Percentiles rank a stretch among this genome's conserved stretches.
These are phyloP conservation scores for Sarcophaga peregrina DNA, from an alignment of 1,140 invertebrate species.

Conservation along the genomic window DNA sequence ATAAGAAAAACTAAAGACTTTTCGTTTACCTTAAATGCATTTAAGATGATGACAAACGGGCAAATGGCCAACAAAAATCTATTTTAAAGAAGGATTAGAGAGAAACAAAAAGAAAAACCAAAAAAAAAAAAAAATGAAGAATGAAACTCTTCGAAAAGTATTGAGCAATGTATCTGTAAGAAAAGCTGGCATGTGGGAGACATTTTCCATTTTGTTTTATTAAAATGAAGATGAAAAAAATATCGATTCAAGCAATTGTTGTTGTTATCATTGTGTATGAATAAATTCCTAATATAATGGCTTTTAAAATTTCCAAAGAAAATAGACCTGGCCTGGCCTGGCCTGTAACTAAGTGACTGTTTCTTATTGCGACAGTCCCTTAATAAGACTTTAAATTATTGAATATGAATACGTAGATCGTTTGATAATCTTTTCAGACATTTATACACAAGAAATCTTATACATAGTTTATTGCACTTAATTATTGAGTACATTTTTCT, in stretches of 20 bases:
- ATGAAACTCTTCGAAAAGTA: conserved; percentile 12
- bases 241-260: not conserved
- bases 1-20: not conserved
- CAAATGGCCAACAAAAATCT: conserved; percentile 50
- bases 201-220: conserved; percentile 38
- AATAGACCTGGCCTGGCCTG: too few relatives aligned
- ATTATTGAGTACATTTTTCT: not conserved
- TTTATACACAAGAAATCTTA: too few relatives aligned
- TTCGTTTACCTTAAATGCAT: conserved; percentile 33
- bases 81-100: too few relatives aligned
- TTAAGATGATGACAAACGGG: conserved; percentile 46
- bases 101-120: too few relatives aligned
- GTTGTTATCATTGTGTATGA: too few relatives aligned
- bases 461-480: not conserved
- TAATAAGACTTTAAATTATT: too few relatives aligned
- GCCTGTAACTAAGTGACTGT: too few relatives aligned
- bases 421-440: too few relatives aligned
- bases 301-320: too few relatives aligned
- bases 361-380: too few relatives aligned
- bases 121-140: not conserved
- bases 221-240: not conserved
- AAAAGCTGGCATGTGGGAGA: conserved; percentile 35
- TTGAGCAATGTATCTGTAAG: conserved; percentile 35
- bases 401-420: too few relatives aligned
- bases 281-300: too few relatives aligned